These are phyloP conservation scores for Leucoraja erinaceus DNA, from an alignment of 2,113 vertebrate species.

Conservation along the genomic window DNA sequence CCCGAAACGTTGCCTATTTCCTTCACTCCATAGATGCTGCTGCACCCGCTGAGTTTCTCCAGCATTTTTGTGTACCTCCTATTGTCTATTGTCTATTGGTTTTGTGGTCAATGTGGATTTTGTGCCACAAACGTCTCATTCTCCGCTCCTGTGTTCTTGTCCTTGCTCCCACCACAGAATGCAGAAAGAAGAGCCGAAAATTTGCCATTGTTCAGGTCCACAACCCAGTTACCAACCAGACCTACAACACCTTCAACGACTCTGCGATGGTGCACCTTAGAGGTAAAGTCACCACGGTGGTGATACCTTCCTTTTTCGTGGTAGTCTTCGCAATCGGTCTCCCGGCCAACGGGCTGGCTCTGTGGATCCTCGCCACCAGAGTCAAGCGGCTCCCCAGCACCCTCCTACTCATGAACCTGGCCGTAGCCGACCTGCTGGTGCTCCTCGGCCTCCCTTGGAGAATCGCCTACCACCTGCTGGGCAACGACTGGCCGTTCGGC, in stretches of 20 bases:
- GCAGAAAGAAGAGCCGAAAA: background rate
- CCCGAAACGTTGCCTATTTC: too few relatives aligned
- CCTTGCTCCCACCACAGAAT: background rate
- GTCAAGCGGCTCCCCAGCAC: slow-evolving; percentile 47
- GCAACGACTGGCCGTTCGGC: slow-evolving; percentile 54
- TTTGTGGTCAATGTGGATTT: background rate
- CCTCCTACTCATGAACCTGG: slow-evolving; percentile 51
- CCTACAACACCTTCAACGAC: background rate
- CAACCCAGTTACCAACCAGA: background rate
- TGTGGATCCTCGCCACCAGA: slow-evolving; percentile 48
- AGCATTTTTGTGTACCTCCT: too few relatives aligned
- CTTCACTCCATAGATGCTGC: too few relatives aligned
- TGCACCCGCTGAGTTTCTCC: too few relatives aligned
- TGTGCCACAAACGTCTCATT: background rate
- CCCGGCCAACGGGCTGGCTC: slow-evolving; percentile 48
- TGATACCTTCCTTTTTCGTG: slow-evolving; percentile 68
- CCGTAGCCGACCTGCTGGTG: slow-evolving; percentile 46
- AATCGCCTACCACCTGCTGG: slow-evolving; percentile 51
- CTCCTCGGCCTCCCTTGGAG: slow-evolving; percentile 51
- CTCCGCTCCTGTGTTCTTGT: too few relatives aligned
- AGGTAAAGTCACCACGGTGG: slow-evolving; percentile 47
- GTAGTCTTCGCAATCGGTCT: slow-evolving; percentile 60
- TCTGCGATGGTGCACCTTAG: slow-evolving; percentile 42
- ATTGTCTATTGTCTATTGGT: too few relatives aligned
- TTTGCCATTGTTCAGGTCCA: background rate